Percentiles rank a stretch among this genome's conserved stretches.
Evolutionary conservation across 2,888 invertebrate species (phyloP).

Genomic region (Aquatica leii): DNA sequence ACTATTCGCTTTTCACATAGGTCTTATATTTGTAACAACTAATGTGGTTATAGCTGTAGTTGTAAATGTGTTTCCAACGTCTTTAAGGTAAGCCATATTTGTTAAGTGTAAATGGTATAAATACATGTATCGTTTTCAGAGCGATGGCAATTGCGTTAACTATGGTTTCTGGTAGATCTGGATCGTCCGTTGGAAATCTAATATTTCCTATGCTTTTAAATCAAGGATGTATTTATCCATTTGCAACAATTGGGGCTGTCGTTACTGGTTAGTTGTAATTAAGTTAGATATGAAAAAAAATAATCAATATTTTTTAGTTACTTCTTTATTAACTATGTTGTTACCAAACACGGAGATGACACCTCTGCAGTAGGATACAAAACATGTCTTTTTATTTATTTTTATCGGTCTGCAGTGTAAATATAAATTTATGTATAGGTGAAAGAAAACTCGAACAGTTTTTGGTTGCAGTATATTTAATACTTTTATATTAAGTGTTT

Average conservation of each 20-base stretch:
- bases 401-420: too few species aligned
- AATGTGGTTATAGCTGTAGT: slow-evolving; percentile 70
- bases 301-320: not conserved
- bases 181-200: slow-evolving; percentile 76
- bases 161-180: slow-evolving; percentile 75
- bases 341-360: not conserved
- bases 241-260: slow-evolving; percentile 71
- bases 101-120: not conserved
- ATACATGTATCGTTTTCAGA: slow-evolving; percentile 58
- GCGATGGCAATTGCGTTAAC: slow-evolving; percentile 77
- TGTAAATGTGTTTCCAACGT: slow-evolving; percentile 73
- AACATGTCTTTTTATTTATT: too few species aligned
- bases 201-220: slow-evolving; percentile 74
- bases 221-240: slow-evolving; percentile 76
- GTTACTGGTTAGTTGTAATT: slow-evolving; percentile 64
- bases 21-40: slow-evolving; percentile 64
- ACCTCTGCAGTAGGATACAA: not conserved
- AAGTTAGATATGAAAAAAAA: too few species aligned
- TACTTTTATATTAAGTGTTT: too few species aligned
- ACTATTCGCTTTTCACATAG: slow-evolving; percentile 65
- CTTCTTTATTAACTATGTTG: not conserved
- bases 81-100: slow-evolving; percentile 63
- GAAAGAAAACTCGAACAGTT: too few species aligned
- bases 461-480: too few species aligned
- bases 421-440: too few species aligned